Base-by-base conservation (phyloP, 1,140 invertebrate genomes). In the Musca domestica region DNA sequence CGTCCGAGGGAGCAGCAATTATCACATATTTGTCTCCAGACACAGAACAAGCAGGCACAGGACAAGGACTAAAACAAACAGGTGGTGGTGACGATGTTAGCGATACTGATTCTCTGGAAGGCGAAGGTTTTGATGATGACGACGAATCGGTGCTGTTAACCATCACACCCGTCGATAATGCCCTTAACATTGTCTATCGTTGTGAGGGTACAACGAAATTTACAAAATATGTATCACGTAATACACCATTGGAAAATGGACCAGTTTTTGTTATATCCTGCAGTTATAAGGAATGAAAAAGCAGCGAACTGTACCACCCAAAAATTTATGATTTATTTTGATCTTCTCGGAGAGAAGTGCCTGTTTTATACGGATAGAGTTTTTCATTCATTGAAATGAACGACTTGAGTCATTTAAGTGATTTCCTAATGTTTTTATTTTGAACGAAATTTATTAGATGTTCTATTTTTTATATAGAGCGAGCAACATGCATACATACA, bases 131-230 rank as follows among this genome's bases (percentile, higher is more conserved):
- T 19, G 56, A 61, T 19, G 56, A 69, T 14, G 71, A 78, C 17
- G 75, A 80, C 41, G 70, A 67, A 19, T 71, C 73, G 14, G 74
- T 72, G 30, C 64, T 81, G 19, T 64, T 88, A 17, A 86, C 84
- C 2, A 78, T 88, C 69, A 85, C 81, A 70, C 83, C 85, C 2
- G 78, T 83, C 41, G 84, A 88, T 76, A 91, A 91, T 83, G 84
- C 86, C 64, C 78, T 91, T 7, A 88, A 85, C 75, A 82, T 91
- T n/a, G 87, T 91, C 23, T 91, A 89, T 77, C 88, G 87, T 68
- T 85, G 85, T 71, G 74, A 81, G 12, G 87, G 86, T 69, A 86
- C 87, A 23, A 85, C 86, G 34, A 85, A 87, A 71, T 84, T 89
- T 78, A 87, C 87, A 58, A 88, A 87, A 75, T 89, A 90, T 77